Percentiles rank a stretch among this genome's conserved stretches.
Conservation (phyloP, 2,888 invertebrate genomes). For the Orthonychiurus folsomi region DNA sequence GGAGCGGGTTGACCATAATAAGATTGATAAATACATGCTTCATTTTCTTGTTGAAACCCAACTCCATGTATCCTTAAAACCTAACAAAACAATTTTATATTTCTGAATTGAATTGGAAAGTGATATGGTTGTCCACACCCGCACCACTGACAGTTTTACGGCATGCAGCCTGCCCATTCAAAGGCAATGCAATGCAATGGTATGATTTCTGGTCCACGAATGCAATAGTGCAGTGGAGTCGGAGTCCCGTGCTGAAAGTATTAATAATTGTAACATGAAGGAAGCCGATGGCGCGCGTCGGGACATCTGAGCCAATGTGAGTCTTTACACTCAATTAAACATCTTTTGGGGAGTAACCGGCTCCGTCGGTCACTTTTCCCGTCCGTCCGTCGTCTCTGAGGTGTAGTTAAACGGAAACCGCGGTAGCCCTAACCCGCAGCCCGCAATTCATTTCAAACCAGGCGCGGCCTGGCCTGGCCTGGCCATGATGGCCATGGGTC, state of each 20-base stretch:
- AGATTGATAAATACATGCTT: background rate
- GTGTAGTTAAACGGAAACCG: no score
- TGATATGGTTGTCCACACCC: background rate
- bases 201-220: no score
- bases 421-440: constrained; percentile 10
- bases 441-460: constrained; percentile 15
- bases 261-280: background rate
- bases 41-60: background rate
- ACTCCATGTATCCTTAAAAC: background rate
- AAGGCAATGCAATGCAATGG: no score
- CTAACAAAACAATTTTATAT: background rate
- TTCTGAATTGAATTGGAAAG: background rate
- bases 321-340: constrained; percentile 35
- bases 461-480: constrained; percentile 6
- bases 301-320: background rate
- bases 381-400: background rate
- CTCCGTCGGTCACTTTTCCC: background rate
- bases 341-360: background rate
- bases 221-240: no score
- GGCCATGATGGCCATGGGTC: no score
- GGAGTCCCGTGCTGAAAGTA: no score
- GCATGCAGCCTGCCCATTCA: background rate
- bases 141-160: background rate
- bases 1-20: background rate
- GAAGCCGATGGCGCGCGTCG: background rate